phyloP scores from a whole-genome alignment of 2,113 vertebrate species.

The Thermophis baileyi region DNA sequence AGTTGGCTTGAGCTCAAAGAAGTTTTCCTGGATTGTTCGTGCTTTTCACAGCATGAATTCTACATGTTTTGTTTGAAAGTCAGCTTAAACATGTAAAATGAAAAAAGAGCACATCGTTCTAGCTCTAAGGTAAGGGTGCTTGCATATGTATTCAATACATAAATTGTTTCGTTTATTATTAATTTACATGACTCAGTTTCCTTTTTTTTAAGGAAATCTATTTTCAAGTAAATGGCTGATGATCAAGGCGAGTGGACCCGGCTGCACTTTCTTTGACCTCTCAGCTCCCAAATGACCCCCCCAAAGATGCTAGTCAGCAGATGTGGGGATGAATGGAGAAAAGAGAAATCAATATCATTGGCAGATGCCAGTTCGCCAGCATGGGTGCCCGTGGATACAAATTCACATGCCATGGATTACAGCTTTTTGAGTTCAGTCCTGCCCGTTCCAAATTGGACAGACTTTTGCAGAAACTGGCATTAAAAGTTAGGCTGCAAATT shows the following conservation, averaged over 20 bases:
- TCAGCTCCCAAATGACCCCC: not conserved
- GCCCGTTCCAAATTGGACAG: not conserved
- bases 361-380: not conserved
- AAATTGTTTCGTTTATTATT: not conserved
- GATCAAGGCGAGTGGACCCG: not conserved
- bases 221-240: not conserved
- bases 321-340: not conserved
- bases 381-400: not conserved
- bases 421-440: not conserved
- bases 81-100: not conserved
- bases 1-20: not conserved
- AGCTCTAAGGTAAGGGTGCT: not conserved
- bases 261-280: not conserved
- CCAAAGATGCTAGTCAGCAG: not conserved
- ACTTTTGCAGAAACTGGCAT: not conserved
- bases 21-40: not conserved
- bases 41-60: not conserved
- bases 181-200: not conserved
- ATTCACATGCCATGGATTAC: not conserved
- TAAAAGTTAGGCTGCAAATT: not conserved
- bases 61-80: not conserved
- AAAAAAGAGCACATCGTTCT: not conserved
- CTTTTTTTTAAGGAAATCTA: not conserved
- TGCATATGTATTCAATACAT: not conserved
- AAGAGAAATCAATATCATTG: not conserved